Conservation (phyloP, 2,888 invertebrate genomes). For the Brassicogethes aeneus region DNA sequence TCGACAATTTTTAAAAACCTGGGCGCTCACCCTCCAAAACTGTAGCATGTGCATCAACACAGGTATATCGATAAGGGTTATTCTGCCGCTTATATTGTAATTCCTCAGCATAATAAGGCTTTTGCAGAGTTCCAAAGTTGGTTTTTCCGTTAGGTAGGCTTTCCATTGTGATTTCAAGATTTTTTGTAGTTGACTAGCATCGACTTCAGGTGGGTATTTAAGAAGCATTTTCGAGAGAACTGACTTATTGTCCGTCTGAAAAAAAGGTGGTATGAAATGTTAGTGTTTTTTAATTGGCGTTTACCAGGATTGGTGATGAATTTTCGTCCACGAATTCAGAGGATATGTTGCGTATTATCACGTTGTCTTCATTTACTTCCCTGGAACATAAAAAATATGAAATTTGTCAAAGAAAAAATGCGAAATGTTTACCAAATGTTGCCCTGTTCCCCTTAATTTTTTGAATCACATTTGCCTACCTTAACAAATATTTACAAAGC, state of each 20-base stretch:
- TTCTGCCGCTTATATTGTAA: constrained; percentile 53
- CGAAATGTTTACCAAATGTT: constrained; percentile 62
- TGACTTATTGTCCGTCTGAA: constrained; percentile 45
- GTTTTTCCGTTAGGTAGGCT: constrained; percentile 49
- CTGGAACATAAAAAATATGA: too few relatives aligned
- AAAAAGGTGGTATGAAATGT: constrained; percentile 13
- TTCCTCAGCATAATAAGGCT: constrained; percentile 61
- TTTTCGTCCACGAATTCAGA: constrained; percentile 52
- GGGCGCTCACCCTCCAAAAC: constrained; percentile 55
- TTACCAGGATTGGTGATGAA: constrained; percentile 47
- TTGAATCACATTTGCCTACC: too few relatives aligned
- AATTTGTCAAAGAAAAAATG: too few relatives aligned
- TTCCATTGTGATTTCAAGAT: constrained; percentile 52
- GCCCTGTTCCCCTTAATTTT: too few relatives aligned
- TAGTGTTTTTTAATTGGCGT: constrained; percentile 10
- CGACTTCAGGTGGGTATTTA: constrained; percentile 53
- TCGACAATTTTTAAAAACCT: too few relatives aligned
- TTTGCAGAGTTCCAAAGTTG: constrained; percentile 56
- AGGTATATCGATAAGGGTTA: constrained; percentile 52
- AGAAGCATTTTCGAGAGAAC: constrained; percentile 43
- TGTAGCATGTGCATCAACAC: constrained; percentile 55
- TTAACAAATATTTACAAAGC: too few relatives aligned
- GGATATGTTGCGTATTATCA: constrained; percentile 55
- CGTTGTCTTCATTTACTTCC: constrained; percentile 71
- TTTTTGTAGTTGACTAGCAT: constrained; percentile 51